A percentile compares a stretch with the other conserved stretches of the same genome.
Conservation (phyloP, 2,888 invertebrate genomes). For the Gandaritis pyraliata region DNA sequence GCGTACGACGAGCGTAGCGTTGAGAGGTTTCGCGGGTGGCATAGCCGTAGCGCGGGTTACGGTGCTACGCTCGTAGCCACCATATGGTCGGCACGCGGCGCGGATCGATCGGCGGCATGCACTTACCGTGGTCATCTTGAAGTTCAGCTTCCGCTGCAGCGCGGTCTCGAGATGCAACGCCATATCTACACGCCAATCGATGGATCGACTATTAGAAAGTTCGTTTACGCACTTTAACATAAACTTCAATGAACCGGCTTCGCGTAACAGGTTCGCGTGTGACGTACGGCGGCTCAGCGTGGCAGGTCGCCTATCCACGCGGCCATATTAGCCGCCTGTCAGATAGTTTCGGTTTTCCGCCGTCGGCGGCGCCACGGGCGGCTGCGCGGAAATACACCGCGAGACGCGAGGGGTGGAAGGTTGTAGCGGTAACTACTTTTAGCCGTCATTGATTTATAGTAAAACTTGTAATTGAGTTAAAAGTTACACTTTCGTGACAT, state of each 20-base stretch:
- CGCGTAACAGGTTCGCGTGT: slow-evolving; percentile 73
- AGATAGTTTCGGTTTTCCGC: slow-evolving; percentile 63
- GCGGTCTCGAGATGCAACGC: slow-evolving; percentile 81
- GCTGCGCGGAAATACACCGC: slow-evolving; percentile 72
- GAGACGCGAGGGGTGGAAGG: slow-evolving; percentile 47
- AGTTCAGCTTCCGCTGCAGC: slow-evolving; percentile 82
- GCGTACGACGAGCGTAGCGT: slow-evolving; percentile 47
- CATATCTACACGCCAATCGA: slow-evolving; percentile 58
- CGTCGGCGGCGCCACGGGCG: slow-evolving; percentile 71
- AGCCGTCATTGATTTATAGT: slow-evolving; percentile 72
- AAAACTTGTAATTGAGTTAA: slow-evolving; percentile 77
- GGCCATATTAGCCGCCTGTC: slow-evolving; percentile 81
- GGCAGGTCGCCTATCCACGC: slow-evolving; percentile 79
- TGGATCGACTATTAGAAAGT: slow-evolving; percentile 55
- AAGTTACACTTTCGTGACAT: slow-evolving; percentile 66
- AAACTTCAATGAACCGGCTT: slow-evolving; percentile 67
- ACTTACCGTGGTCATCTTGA: slow-evolving; percentile 84
- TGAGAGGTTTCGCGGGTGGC: slow-evolving; percentile 52
- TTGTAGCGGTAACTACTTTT: slow-evolving; percentile 42
- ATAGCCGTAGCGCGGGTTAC: slow-evolving; percentile 61
- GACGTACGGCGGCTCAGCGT: slow-evolving; percentile 73
- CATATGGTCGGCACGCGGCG: slow-evolving; percentile 79
- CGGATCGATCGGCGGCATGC: slow-evolving; percentile 79
- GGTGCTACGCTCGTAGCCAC: slow-evolving; percentile 60
- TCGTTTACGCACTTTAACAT: slow-evolving; percentile 69